Evolutionary conservation across 2,888 invertebrate genomes (phyloP).

Genomic region (Aradus depressus): DNA sequence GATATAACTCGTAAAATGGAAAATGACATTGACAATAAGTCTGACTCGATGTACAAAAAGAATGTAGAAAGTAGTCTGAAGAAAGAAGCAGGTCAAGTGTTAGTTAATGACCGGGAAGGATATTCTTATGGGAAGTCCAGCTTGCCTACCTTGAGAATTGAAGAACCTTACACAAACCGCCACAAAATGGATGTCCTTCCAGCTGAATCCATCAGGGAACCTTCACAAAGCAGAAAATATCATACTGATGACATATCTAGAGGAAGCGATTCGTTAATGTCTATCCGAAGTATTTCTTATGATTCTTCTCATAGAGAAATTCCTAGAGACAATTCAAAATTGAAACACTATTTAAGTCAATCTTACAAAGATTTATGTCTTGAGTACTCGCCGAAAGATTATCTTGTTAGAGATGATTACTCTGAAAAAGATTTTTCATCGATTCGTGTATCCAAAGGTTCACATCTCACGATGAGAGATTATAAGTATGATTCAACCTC

Average conservation of each 20-base stretch:
- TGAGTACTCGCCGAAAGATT: conserved; percentile 6
- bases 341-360: conserved; percentile 5
- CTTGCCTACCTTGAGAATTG: neutral
- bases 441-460: neutral
- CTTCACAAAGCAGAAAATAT: conserved; percentile 9
- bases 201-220: too few species aligned
- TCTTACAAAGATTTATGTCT: conserved; percentile 5
- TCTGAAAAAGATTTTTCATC: conserved; percentile 12
- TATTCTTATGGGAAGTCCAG: too few species aligned
- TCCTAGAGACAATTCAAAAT: neutral
- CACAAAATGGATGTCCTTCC: too few species aligned
- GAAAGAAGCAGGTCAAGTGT: too few species aligned
- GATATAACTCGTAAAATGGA: too few species aligned
- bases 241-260: neutral
- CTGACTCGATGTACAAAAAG: too few species aligned
- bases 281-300: neutral
- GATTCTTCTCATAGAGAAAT: neutral
- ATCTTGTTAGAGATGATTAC: conserved; percentile 6
- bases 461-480: neutral
- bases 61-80: too few species aligned
- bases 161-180: conserved; percentile 12
- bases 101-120: too few species aligned
- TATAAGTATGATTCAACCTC: conserved; percentile 1
- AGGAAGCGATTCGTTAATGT: too few species aligned
- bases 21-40: too few species aligned